Evolutionary conservation across 2,797 vertebrate species (phyloP), one percentile per base, ranked within the genome.

Genomic region (Melanotaenia nigrans): DNA sequence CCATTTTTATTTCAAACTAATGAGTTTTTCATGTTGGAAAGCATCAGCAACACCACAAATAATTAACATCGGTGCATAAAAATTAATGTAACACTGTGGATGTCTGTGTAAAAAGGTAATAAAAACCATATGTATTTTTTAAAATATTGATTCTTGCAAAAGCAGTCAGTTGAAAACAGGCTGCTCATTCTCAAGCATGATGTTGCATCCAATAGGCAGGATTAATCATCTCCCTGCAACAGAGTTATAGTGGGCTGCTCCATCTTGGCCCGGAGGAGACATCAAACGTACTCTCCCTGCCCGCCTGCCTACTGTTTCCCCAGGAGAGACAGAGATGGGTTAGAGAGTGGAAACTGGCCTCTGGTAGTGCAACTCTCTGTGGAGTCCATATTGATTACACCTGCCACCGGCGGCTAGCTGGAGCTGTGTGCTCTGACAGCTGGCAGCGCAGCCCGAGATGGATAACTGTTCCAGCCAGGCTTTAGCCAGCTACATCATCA

Each of bases 371-470:
- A 88, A 89, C 87, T 90, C 91, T 92, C 92, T 85, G 88, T 84
- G 87, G 90, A 92, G 88, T 92, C 92, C 85, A 85, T 92, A 92
- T 93, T 93, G 92, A 93, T 91, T 92, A 89, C 87, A 92, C 86
- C 92, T 92, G 90, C 91, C 90, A 91, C 88, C 81, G 83, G 87
- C 85, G 68, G 89, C 89, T 88, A 86, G 91, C 86, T 82, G 79
- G 82, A 90, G 86, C 89, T 86, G 77, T 85, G 88, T 81, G 76
- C 82, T 90, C 87, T 89, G 92, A 90, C 90, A 91, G 89, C 85
- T 88, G 85, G 90, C 87, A 91, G 89, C 85, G 68, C 76, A 83
- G 85, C 84, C 81, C 55, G 75, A 91, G 91, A 92, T 92, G 87
- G 90, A 92, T 91, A 91, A 90, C 90, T 88, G 87, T 84, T 90